These are phyloP conservation scores for Alca torda DNA, from an alignment of 2,797 vertebrate species.

Conservation along the genomic window DNA sequence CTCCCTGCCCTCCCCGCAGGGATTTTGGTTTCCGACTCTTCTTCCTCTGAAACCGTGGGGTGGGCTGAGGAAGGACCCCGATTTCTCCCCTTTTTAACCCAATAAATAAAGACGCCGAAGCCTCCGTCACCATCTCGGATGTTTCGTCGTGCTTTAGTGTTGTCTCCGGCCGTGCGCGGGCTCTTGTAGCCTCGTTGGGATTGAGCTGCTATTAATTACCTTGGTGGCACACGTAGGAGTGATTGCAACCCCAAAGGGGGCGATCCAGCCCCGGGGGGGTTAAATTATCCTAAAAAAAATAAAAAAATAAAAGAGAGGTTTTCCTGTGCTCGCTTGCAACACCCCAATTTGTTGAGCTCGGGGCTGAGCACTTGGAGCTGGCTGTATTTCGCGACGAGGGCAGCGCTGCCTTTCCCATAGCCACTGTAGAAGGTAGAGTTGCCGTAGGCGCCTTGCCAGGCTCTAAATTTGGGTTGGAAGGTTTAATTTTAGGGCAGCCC, in stretches of 20 bases:
- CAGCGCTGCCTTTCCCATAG: neutral
- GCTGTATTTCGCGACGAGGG: neutral
- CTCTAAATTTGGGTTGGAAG: neutral
- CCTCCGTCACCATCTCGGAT: fast-evolving
- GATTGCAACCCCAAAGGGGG: neutral
- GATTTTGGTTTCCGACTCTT: neutral
- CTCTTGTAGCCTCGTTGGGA: neutral
- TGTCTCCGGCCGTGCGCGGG: no score
- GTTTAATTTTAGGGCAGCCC: neutral
- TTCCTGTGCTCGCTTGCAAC: neutral
- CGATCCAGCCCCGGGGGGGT: neutral
- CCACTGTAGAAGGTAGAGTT: fast-evolving
- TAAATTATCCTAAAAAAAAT: neutral
- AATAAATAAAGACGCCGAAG: neutral
- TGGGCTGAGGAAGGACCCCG: fast-evolving
- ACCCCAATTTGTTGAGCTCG: neutral
- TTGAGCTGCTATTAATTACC: fast-evolving
- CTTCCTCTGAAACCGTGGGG: neutral
- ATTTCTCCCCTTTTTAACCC: neutral
- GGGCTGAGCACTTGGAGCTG: neutral
- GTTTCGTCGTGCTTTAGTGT: fast-evolving
- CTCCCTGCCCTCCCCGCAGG: neutral
- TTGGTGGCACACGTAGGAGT: no score
- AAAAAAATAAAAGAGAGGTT: neutral
- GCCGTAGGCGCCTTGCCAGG: neutral